phyloP scores from a whole-genome alignment of 2,797 vertebrate species.

The Cyprinodon diabolis region DNA sequence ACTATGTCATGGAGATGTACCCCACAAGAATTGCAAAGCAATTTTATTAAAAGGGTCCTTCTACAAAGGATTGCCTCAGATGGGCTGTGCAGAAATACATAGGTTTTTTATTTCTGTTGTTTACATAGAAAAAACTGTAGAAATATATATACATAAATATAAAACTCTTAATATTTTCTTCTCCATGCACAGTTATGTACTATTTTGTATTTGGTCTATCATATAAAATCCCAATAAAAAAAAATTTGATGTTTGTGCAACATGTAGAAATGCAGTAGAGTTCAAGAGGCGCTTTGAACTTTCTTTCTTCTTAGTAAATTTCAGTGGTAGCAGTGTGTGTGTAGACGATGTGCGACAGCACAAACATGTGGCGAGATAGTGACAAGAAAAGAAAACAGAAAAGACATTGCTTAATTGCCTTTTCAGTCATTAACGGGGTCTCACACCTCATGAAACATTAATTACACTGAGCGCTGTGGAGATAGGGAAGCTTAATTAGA shows the following conservation, averaged over 20 bases:
- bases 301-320: neutral
- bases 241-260: neutral
- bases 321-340: neutral
- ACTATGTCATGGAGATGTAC: no score
- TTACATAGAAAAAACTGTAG: neutral
- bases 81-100: neutral
- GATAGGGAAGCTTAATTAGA: slow-evolving; percentile 79
- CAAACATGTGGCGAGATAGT: slow-evolving; percentile 62
- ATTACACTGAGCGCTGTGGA: slow-evolving; percentile 73
- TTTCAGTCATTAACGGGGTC: slow-evolving; percentile 81
- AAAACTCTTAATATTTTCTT: neutral
- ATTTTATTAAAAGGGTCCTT: neutral
- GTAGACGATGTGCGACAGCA: slow-evolving; percentile 20
- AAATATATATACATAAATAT: neutral
- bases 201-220: neutral
- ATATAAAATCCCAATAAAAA: neutral
- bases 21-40: neutral
- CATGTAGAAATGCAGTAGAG: neutral
- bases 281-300: neutral
- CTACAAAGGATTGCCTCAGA: neutral
- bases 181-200: neutral
- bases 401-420: slow-evolving; percentile 75
- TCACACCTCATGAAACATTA: slow-evolving; percentile 83
- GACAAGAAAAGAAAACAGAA: slow-evolving; percentile 72
- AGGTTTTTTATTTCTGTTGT: no score